phyloP scores from a whole-genome alignment of 2,888 invertebrate genomes.

The Tenthredo scrophulariae region DNA sequence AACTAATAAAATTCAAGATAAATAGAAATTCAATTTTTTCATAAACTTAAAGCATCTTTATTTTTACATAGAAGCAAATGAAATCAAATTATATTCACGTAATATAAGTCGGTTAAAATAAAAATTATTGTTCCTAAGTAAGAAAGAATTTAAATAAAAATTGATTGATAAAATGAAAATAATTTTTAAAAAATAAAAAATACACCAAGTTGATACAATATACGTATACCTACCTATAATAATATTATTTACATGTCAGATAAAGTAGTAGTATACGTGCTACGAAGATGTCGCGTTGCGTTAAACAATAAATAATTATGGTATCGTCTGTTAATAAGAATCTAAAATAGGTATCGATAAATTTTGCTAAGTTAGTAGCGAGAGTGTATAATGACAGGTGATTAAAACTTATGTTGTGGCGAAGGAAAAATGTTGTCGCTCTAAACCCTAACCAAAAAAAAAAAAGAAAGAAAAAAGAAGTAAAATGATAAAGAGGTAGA shows the following conservation, averaged over 20 bases:
- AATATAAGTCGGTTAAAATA: background rate
- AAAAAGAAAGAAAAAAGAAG: background rate
- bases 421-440: constrained; percentile 1
- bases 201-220: background rate
- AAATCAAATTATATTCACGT: background rate
- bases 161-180: background rate
- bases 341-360: background rate
- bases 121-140: background rate
- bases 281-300: background rate
- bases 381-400: constrained; percentile 44
- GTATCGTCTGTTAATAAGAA: background rate
- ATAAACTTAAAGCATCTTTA: no score
- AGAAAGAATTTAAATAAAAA: background rate
- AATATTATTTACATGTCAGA: background rate
- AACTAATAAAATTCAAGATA: background rate
- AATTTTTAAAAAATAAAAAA: background rate
- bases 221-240: background rate
- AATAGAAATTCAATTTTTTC: background rate
- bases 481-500: background rate
- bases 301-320: background rate
- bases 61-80: background rate
- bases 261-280: background rate
- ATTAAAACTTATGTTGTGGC: constrained; percentile 16
- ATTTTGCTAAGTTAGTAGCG: background rate
- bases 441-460: constrained; percentile 47